Percentiles rank a stretch among this genome's conserved stretches.
Conservation (phyloP, 2,113 vertebrate genomes). For the Alligator mississippiensis region DNA sequence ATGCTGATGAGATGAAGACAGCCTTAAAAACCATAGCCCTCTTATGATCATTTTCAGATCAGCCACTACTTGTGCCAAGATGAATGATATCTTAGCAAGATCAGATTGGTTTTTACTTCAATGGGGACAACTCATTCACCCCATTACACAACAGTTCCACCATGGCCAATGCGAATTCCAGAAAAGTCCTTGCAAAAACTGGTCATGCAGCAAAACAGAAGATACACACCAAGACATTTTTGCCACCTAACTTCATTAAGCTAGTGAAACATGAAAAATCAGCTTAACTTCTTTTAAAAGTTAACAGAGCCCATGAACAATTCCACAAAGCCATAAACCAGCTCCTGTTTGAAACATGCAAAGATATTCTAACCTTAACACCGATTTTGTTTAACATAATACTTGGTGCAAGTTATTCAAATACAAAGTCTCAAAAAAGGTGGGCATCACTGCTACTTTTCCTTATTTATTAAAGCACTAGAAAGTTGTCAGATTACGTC, state of each 20-base stretch:
- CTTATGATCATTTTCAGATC: background rate
- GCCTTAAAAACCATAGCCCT: background rate
- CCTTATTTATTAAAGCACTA: background rate
- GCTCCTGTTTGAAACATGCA: background rate
- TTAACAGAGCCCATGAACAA: background rate
- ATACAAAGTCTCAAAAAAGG: background rate
- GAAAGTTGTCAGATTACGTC: background rate
- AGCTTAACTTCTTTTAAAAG: background rate
- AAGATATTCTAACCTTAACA: background rate
- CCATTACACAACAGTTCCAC: background rate
- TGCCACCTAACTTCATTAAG: background rate
- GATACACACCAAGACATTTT: background rate
- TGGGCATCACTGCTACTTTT: background rate
- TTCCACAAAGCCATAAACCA: background rate
- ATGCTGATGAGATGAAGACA: background rate
- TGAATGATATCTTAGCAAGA: accelerated
- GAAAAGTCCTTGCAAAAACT: background rate
- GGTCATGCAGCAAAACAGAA: background rate
- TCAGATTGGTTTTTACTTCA: background rate
- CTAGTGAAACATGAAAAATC: background rate
- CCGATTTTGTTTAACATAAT: background rate
- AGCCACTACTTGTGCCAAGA: background rate
- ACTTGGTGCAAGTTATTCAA: background rate
- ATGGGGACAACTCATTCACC: background rate
- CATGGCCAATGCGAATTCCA: background rate